Conservation (phyloP, 2,113 vertebrate species). For the Nyctereutes procyonoides region DNA sequence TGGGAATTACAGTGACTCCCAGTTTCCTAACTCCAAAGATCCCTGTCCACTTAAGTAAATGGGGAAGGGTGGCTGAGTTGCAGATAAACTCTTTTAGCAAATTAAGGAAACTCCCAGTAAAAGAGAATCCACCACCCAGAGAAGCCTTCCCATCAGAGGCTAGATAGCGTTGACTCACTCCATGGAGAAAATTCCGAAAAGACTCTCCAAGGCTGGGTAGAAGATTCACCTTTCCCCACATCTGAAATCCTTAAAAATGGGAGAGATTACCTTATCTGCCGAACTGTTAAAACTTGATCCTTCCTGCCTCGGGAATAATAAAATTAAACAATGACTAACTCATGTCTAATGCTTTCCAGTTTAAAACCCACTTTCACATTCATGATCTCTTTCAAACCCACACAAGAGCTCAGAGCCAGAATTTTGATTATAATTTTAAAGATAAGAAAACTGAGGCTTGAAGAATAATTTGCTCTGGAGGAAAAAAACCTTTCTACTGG, state of each 20-base stretch:
- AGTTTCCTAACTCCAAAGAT: background rate
- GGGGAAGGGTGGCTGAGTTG: background rate
- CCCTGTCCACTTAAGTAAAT: background rate
- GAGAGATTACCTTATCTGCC: constrained; percentile 64
- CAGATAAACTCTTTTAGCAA: constrained; percentile 17
- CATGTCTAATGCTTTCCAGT: background rate
- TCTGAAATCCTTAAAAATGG: constrained; percentile 59
- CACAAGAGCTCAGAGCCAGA: background rate
- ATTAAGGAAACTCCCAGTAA: background rate
- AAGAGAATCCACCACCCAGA: background rate
- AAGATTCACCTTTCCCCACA: constrained; percentile 34
- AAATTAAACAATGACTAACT: constrained; percentile 69
- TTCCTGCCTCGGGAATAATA: constrained; percentile 60
- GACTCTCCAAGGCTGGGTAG: background rate
- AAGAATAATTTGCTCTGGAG: background rate
- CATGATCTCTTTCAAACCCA: constrained; percentile 59
- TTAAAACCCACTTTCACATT: constrained; percentile 53
- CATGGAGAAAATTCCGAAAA: constrained; percentile 22
- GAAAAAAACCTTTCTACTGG: background rate
- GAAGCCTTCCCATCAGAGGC: background rate
- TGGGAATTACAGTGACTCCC: constrained; percentile 45
- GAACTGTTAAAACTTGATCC: constrained; percentile 60
- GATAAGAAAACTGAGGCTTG: constrained; percentile 63
- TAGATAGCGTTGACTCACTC: background rate
- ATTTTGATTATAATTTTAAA: constrained; percentile 53